Conservation (phyloP, 1,140 invertebrate species). For the Dinoponera quadriceps region DNA sequence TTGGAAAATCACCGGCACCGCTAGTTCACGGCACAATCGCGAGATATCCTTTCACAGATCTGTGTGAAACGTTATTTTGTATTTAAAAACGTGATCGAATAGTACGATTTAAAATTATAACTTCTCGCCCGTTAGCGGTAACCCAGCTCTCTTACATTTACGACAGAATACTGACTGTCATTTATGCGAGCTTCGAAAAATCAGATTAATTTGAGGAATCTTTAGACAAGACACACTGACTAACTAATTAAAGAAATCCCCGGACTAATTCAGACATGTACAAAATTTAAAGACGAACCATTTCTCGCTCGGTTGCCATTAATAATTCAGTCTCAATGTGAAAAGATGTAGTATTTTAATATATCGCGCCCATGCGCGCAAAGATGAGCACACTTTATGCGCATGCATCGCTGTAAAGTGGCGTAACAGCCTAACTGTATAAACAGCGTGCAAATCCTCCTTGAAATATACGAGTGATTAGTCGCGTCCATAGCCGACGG, state of each 20-base stretch:
- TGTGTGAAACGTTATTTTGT: background rate
- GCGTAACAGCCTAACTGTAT: slow-evolving; percentile 69
- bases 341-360: slow-evolving; percentile 15
- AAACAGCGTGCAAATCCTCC: slow-evolving; percentile 67
- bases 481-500: slow-evolving; percentile 59
- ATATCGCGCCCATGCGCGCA: slow-evolving; percentile 20
- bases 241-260: background rate
- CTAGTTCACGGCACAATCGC: slow-evolving; percentile 9
- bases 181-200: background rate
- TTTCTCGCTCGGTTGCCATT: background rate
- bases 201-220: background rate
- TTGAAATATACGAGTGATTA: slow-evolving; percentile 70
- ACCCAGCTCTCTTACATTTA: background rate
- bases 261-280: background rate
- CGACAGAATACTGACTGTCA: background rate
- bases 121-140: background rate
- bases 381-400: slow-evolving; percentile 61
- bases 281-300: slow-evolving; percentile 1
- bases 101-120: background rate
- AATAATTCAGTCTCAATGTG: slow-evolving; percentile 18
- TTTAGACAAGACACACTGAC: background rate
- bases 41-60: slow-evolving; percentile 5
- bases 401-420: slow-evolving; percentile 65
- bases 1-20: slow-evolving; percentile 38
- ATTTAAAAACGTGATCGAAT: background rate